Evolutionary conservation across 1,140 invertebrate species (phyloP).

Genomic region (Nixonia krombeini): DNA sequence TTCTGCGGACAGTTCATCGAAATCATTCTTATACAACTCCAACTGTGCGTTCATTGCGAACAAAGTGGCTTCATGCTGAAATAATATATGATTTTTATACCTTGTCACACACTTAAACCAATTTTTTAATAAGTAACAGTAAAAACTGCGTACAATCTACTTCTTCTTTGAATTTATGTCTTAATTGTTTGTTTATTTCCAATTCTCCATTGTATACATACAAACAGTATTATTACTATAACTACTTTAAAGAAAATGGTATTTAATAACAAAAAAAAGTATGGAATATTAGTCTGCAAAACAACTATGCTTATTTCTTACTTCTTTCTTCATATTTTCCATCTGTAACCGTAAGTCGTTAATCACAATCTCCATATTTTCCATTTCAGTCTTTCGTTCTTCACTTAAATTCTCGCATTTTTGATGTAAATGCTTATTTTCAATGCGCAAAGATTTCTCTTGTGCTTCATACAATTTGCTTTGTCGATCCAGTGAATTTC

Average conservation of each 20-base stretch:
- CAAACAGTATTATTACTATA: too few relatives aligned
- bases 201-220: too few relatives aligned
- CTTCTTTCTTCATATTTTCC: slow-evolving; percentile 11
- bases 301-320: slow-evolving; percentile 5
- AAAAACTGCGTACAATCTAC: not conserved
- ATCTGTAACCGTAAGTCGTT: slow-evolving; percentile 14
- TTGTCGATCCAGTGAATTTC: slow-evolving; percentile 52
- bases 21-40: slow-evolving; percentile 20
- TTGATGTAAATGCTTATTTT: slow-evolving; percentile 33
- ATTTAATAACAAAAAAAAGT: too few relatives aligned
- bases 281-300: too few relatives aligned
- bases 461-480: slow-evolving; percentile 51
- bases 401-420: slow-evolving; percentile 27
- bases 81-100: not conserved
- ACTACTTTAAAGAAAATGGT: too few relatives aligned
- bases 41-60: slow-evolving; percentile 22
- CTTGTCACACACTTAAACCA: not conserved
- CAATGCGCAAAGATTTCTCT: slow-evolving; percentile 36
- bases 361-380: slow-evolving; percentile 28
- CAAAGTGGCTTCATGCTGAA: slow-evolving; percentile 20
- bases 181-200: too few relatives aligned
- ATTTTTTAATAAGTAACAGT: not conserved
- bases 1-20: slow-evolving; percentile 13
- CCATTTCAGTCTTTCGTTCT: slow-evolving; percentile 7
- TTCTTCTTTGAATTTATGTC: too few relatives aligned